phyloP scores from a whole-genome alignment of 2,888 invertebrate species.

The Mechanitis messenoides region DNA sequence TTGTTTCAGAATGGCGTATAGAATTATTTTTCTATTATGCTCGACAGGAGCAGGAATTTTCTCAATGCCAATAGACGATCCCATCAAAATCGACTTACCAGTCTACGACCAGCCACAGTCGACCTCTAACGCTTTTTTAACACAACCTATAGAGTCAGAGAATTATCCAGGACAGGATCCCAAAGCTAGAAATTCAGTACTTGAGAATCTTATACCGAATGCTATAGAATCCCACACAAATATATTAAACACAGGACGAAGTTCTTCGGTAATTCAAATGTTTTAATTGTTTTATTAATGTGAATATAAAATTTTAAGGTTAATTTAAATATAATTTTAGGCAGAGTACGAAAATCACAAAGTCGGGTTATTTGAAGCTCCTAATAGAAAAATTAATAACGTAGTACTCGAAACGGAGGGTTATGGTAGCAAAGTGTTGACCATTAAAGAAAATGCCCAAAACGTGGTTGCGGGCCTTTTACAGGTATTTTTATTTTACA shows the following conservation, averaged over 20 bases:
- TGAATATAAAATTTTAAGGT: not conserved
- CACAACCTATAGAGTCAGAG: constrained; percentile 42
- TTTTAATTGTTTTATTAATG: not conserved
- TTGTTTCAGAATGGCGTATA: constrained; percentile 43
- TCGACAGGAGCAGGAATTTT: constrained; percentile 33
- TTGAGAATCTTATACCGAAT: constrained; percentile 40
- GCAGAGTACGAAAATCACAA: constrained; percentile 31
- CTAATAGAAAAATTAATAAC: constrained; percentile 45
- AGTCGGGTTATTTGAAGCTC: constrained; percentile 45
- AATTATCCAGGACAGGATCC: constrained; percentile 46
- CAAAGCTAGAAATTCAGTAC: constrained; percentile 32
- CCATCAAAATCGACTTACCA: constrained; percentile 59
- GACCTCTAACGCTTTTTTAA: constrained; percentile 32
- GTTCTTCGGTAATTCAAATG: not conserved
- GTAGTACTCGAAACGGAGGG: constrained; percentile 61
- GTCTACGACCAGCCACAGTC: constrained; percentile 53
- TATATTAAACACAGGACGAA: not conserved
- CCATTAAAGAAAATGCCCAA: constrained; percentile 62
- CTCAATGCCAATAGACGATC: constrained; percentile 55
- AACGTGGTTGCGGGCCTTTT: constrained; percentile 57
- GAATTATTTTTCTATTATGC: constrained; percentile 30
- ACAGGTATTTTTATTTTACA: constrained; percentile 44
- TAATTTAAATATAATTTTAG: constrained; percentile 18
- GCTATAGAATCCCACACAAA: constrained; percentile 40
- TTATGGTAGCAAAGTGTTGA: constrained; percentile 54